Conservation (phyloP, 37 sponge, comb jelly and placozoan species). For the Cladorhizidae sp. region DNA sequence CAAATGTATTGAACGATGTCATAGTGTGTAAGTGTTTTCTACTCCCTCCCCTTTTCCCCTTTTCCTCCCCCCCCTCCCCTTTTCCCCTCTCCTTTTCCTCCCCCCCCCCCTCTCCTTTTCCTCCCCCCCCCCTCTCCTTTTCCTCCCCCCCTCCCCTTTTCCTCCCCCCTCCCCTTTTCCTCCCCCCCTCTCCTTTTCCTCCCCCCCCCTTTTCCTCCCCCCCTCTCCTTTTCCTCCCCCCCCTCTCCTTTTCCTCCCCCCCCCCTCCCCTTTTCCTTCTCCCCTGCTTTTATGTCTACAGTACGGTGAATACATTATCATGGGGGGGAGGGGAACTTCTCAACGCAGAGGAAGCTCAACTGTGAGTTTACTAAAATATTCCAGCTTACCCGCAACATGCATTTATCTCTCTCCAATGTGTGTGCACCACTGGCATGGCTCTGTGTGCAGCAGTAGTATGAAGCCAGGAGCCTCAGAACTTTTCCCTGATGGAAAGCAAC, state of each 20-base stretch:
- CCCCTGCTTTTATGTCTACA: background rate
- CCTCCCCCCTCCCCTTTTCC: background rate
- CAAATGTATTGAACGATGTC: background rate
- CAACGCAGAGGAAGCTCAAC: constrained; percentile 27
- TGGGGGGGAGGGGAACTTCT: background rate
- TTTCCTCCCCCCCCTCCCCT: too few relatives aligned
- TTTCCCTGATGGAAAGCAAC: constrained; percentile 1
- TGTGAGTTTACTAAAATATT: background rate
- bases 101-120: background rate
- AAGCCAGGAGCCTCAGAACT: constrained; percentile 10
- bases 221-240: background rate
- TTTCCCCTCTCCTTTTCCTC: background rate
- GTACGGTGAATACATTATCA: background rate
- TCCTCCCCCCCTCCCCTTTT: constrained; percentile 11
- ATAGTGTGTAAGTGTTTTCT: background rate
- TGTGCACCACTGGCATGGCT: too few relatives aligned
- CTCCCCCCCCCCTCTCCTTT: background rate
- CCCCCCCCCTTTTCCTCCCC: background rate
- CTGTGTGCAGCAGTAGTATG: background rate
- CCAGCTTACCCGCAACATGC: background rate
- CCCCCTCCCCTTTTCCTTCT: background rate
- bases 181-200: background rate
- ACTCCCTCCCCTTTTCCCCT: background rate
- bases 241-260: background rate
- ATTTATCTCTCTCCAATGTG: background rate